phyloP scores from a whole-genome alignment of 2,113 vertebrate species.

The Mustelus asterias region DNA sequence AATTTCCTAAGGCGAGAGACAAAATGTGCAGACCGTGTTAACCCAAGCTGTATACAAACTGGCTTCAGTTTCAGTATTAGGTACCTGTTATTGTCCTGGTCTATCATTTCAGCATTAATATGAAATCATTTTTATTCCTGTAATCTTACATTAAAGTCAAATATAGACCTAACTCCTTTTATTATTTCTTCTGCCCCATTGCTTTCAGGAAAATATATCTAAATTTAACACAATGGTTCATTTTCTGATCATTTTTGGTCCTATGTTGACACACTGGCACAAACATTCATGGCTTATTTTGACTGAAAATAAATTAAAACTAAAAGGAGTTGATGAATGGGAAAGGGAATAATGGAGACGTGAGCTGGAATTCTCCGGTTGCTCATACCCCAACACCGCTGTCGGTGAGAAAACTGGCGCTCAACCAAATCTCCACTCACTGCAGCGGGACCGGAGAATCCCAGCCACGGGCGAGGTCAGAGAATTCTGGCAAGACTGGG shows the following conservation, averaged over 20 bases:
- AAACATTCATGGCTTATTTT: neutral
- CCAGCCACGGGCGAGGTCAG: too few relatives aligned
- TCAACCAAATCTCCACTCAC: too few relatives aligned
- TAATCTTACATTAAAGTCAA: neutral
- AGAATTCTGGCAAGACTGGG: too few relatives aligned
- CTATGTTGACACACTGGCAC: neutral
- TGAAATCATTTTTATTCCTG: neutral
- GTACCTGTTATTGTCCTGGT: constrained; percentile 3
- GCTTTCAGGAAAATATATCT: neutral
- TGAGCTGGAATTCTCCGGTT: too few relatives aligned
- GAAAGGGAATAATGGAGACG: neutral
- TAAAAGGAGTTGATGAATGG: neutral
- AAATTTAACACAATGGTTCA: neutral
- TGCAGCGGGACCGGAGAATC: too few relatives aligned
- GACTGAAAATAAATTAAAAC: neutral
- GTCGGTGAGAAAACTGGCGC: too few relatives aligned
- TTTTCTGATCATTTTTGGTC: neutral
- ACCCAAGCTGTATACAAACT: neutral
- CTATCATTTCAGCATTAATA: neutral
- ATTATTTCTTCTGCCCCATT: neutral
- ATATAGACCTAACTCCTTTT: neutral
- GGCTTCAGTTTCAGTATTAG: neutral
- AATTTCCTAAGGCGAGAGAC: neutral
- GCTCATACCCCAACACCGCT: too few relatives aligned
- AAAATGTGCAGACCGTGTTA: neutral